Base-by-base conservation (phyloP, 2,797 vertebrate species). In the Galagoides demidoff region DNA sequence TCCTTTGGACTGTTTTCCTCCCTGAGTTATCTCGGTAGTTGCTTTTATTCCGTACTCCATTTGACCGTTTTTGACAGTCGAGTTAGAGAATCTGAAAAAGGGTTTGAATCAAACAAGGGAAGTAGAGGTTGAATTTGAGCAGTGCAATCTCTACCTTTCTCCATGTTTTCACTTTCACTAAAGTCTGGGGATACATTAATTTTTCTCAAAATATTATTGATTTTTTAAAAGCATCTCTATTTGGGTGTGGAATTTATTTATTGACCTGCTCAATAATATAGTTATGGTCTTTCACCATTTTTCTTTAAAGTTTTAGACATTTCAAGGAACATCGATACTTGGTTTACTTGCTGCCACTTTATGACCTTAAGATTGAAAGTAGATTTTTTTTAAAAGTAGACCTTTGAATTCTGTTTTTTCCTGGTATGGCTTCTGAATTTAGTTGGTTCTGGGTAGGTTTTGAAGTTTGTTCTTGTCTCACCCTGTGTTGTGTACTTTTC, bases 131-230 rank as follows among this genome's bases (percentile, higher is more conserved):
- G 22, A 77, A 23, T 14, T 85, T 57, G 57, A 77, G 43, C 31
- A 52, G 66, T 73, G 66, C 52, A 68, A n/a, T 84, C 16, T 79
- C 55, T 79, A 59, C 59, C 23, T 79, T 23, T 79, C 55, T 34
- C 27, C 1, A 1, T 12, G 5, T 73, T 59, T 86, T 89, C 7
- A 57, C 55, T 89, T 96, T 74, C 66, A 55, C 20, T 68, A 84
- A 93, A 94, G 68, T 43, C 16, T 64, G 55, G 29, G 17, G 34
- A 52, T 59, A 37, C 3, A 4, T 39, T 66, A 5, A 34, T 49
- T 93, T 87, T 91, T 95, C 59, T 77, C 81, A 82, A 91, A 92
- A 61, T n/a, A 85, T 45, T 93, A 34, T 34, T 68, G 27, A 63
- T 83, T 85, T 85, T 96, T 71, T 59, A 29, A 96, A 90, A 96